Percentiles rank a stretch among this genome's conserved stretches.
Evolutionary conservation across 2,888 invertebrate genomes (phyloP).

Genomic region (Scelioninae gen. 2): DNA sequence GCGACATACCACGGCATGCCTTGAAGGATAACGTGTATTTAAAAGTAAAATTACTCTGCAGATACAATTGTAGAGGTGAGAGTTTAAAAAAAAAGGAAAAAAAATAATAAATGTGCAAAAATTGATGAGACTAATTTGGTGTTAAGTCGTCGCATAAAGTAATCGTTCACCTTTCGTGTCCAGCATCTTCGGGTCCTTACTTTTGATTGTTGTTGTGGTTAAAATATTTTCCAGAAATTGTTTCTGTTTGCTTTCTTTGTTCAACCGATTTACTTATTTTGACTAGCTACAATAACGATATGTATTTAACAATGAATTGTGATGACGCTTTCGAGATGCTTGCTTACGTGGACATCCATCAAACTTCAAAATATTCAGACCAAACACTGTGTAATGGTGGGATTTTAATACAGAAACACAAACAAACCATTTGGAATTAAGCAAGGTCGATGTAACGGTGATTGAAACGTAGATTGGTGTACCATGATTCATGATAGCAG

Average conservation of each 20-base stretch:
- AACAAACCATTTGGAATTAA: slow-evolving; percentile 51
- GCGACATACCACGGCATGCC: slow-evolving; percentile 3
- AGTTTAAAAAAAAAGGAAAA: slow-evolving; percentile 12
- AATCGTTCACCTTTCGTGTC: slow-evolving; percentile 50
- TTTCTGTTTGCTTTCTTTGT: slow-evolving; percentile 13
- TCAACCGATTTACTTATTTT: slow-evolving; percentile 6
- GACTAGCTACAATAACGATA: slow-evolving; percentile 44
- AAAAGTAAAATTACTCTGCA: slow-evolving; percentile 1
- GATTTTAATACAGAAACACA: slow-evolving; percentile 53
- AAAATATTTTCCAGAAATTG: slow-evolving; percentile 18
- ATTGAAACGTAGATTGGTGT: slow-evolving; percentile 41
- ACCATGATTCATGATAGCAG: slow-evolving; percentile 36
- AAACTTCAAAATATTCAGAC: slow-evolving; percentile 56
- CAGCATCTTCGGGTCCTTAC: slow-evolving; percentile 42
- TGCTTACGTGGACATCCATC: slow-evolving; percentile 56
- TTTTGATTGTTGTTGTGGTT: slow-evolving; percentile 29
- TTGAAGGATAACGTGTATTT: not conserved
- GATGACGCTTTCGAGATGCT: slow-evolving; percentile 55
- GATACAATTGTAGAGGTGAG: slow-evolving; percentile 5
- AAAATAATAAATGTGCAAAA: too few relatives aligned
- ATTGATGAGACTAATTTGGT: slow-evolving; percentile 30
- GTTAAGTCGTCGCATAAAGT: slow-evolving; percentile 28
- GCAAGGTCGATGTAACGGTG: slow-evolving; percentile 43
- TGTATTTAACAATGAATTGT: slow-evolving; percentile 52
- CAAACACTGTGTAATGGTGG: slow-evolving; percentile 57